A percentile compares a stretch with the other conserved stretches of the same genome.
Evolutionary conservation across 2,113 vertebrate species (phyloP).

Genomic region (Ovis canadensis): DNA sequence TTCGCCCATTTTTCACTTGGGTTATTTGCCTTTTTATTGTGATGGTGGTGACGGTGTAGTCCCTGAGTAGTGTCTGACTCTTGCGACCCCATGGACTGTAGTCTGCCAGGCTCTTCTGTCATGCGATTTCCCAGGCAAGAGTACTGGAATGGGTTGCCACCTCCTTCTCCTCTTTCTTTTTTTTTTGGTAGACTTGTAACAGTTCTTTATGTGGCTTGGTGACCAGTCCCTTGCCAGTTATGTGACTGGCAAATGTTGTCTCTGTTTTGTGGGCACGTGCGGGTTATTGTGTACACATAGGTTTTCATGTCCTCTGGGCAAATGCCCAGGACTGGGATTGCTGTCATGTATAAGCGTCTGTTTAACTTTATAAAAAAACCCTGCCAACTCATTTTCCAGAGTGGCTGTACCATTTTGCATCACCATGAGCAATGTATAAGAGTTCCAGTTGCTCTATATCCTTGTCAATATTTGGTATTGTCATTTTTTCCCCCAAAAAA

Average conservation of each 20-base stretch:
- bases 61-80: background rate
- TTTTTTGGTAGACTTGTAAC: background rate
- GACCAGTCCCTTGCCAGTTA: background rate
- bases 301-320: background rate
- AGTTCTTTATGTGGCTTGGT: background rate
- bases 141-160: background rate
- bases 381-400: background rate
- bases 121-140: background rate
- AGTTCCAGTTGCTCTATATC: background rate
- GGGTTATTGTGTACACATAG: background rate
- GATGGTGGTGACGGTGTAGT: background rate
- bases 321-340: background rate
- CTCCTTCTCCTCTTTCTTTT: background rate
- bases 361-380: background rate
- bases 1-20: background rate
- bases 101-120: background rate
- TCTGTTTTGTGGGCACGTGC: background rate
- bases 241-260: background rate
- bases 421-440: too few species aligned
- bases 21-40: background rate
- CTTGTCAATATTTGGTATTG: background rate
- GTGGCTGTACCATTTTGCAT: background rate
- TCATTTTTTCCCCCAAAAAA: accelerated
- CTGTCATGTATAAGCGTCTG: background rate
- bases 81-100: background rate